Evolutionary conservation across 1,140 invertebrate genomes (phyloP).

Genomic region (Leptonema lineaticorne): DNA sequence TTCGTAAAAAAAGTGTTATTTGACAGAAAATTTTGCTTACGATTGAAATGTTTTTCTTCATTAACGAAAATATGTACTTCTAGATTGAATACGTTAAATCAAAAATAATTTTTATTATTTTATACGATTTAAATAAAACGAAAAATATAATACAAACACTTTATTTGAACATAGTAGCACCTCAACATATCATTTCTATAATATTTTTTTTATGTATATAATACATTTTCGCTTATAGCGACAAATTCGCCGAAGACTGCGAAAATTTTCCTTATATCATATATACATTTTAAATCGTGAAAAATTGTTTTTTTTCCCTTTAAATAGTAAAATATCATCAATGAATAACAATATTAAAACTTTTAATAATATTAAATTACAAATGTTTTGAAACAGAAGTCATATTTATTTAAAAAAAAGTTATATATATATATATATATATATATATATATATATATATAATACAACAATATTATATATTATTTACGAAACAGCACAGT

Average conservation of each 20-base stretch:
- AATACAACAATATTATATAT: slow-evolving; percentile 28
- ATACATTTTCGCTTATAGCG: slow-evolving; percentile 23
- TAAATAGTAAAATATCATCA: slow-evolving; percentile 32
- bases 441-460: slow-evolving; percentile 18
- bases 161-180: slow-evolving; percentile 43
- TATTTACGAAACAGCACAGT: slow-evolving; percentile 23
- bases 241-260: background rate
- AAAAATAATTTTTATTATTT: too few relatives aligned
- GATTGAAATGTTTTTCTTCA: too few relatives aligned
- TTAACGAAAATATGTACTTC: too few relatives aligned
- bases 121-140: slow-evolving; percentile 3
- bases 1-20: too few relatives aligned
- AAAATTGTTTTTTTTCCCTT: slow-evolving; percentile 23
- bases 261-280: slow-evolving; percentile 22
- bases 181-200: slow-evolving; percentile 42
- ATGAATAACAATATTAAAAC: slow-evolving; percentile 37
- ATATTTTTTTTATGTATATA: slow-evolving; percentile 26
- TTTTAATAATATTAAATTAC: slow-evolving; percentile 28
- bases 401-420: slow-evolving; percentile 26
- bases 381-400: slow-evolving; percentile 25
- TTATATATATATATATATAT: slow-evolving; percentile 4
- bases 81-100: too few relatives aligned
- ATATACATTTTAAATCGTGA: slow-evolving; percentile 29
- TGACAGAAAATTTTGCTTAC: too few relatives aligned
- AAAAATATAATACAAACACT: slow-evolving; percentile 38